Base-by-base conservation (phyloP, 2,797 vertebrate species). In the Cichlasoma orientale region DNA sequence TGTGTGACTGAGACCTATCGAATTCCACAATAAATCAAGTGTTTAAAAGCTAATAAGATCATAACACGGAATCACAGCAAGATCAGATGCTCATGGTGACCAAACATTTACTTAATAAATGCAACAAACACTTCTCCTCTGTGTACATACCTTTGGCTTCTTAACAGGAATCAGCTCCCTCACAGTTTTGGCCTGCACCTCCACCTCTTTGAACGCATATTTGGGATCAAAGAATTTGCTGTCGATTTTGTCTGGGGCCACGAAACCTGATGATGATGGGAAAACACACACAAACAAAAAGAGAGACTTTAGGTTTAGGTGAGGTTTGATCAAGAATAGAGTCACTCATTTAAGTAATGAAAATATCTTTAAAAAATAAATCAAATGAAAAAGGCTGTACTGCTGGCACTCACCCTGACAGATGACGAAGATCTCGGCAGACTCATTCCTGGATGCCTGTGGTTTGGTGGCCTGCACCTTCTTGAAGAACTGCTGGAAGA, bases 401-500 rank as follows among this genome's bases (percentile, higher is more conserved):
- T 56, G 44, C 47, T 23, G 33, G 33, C 56, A 76, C 95, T 90
- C 70, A 99, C 98, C 97, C 84, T 99, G 98, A 84, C 98, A 99
- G 79, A 99, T 90, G 19, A 99, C 98, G 9, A 99, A 99, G 89
- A 99, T 99, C 93, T 99, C 98, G 0, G 98, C 98, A 0, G 98
- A 99, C 86, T 99, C 98, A 0, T 98, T 98, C 75, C 98, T 96
- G 1, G 98, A 99, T 0, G 98, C 98, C 83, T 99, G 98, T 0
- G 98, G 98, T 31, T 99, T 99, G 75, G 98, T 99, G 85, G 98
- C 96, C 89, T 98, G 97, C 12, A 99, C 98, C 74, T 97, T 99
- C 81, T 88, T 96, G 89, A 99, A 99, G 82, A 99, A 96, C 93
- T 99, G 97, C 93, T 99, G 97, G 90, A 99, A 98, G 90, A 99